Evolutionary conservation across 2,888 invertebrate species (phyloP), one percentile per base, ranked within the genome.

Genomic region (Ephialtes manifestator): DNA sequence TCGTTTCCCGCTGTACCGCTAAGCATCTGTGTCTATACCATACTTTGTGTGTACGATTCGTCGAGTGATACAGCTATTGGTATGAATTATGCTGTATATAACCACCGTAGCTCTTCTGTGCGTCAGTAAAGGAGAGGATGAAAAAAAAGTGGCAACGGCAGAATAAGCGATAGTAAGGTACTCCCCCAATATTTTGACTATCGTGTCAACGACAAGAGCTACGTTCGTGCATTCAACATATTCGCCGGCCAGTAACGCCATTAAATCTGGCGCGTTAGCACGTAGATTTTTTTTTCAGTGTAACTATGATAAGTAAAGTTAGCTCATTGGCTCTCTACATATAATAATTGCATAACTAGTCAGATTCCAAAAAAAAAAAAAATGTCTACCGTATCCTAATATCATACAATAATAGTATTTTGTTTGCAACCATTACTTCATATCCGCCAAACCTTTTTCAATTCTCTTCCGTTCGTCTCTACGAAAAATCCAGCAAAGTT

Each of bases 111-210:
- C 18, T 18, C 31, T 48, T 75, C 63, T 75, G 43, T 39, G 70
- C 60, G 67, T 11, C 20, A 18, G 18, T 8, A 20, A 2, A 24
- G 31, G n/a, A 28, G 65, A 35, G 67, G 35, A 65, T 74, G 65
- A 76, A 77, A 78, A 76, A 79, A 70, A 86, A 2, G 11, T 83
- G 46, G 53, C 60, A 85, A 83, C 74, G 76, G 77, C 81, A 48
- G 39, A 63, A 67, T 63, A 58, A 78, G 67, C 72, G 75, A 74
- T 67, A 84, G 51, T 65, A 79, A 83, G 87, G 87, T 90, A 93
- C 93, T 93, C 93, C 93, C 93, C 92, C 94, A 94, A 94, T 94
- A 93, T 94, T 94, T 92, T 94, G 94, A 94, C 94, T 93, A 92
- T 90, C 91, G 92, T 92, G 93, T 93, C 93, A 93, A 92, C 93